Conservation (phyloP, 2,113 vertebrate genomes). For the Channa argus region DNA sequence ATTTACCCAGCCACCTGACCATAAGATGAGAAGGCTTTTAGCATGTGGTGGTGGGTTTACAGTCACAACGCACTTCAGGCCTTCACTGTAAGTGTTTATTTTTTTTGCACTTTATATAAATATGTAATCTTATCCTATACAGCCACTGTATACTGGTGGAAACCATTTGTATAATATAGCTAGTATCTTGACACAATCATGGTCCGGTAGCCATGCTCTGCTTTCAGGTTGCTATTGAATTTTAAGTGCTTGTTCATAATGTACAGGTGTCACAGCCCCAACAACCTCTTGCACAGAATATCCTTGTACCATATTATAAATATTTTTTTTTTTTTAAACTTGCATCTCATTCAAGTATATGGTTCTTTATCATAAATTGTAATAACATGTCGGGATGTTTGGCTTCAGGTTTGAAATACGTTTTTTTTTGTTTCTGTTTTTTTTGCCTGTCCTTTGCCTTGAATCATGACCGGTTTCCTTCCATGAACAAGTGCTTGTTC, state of each 20-base stretch:
- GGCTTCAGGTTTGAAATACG: constrained; percentile 17
- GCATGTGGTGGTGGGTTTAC: constrained; percentile 64
- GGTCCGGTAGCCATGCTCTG: constrained; percentile 84
- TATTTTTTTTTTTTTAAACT: constrained; percentile 88
- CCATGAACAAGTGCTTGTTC: not conserved
- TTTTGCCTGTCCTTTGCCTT: constrained; percentile 17
- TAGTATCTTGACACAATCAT: constrained; percentile 81
- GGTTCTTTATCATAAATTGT: constrained; percentile 41
- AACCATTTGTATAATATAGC: constrained; percentile 75
- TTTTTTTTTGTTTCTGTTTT: constrained; percentile 1
- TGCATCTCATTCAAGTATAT: constrained; percentile 55
- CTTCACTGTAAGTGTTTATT: constrained; percentile 79
- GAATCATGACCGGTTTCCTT: constrained; percentile 1
- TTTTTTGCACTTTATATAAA: constrained; percentile 86
- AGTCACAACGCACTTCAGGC: constrained; percentile 78
- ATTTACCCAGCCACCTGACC: constrained; percentile 75
- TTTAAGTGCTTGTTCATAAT: constrained; percentile 90
- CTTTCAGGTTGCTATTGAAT: constrained; percentile 82
- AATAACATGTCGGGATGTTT: not conserved
- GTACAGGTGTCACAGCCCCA: constrained; percentile 86
- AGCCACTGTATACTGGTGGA: constrained; percentile 77
- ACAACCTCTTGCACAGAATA: constrained; percentile 97
- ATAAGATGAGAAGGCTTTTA: constrained; percentile 66
- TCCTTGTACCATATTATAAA: constrained; percentile 99
- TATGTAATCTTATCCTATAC: constrained; percentile 81